Conservation (phyloP, 1,140 invertebrate species). For the Lasioglossum albipes region DNA sequence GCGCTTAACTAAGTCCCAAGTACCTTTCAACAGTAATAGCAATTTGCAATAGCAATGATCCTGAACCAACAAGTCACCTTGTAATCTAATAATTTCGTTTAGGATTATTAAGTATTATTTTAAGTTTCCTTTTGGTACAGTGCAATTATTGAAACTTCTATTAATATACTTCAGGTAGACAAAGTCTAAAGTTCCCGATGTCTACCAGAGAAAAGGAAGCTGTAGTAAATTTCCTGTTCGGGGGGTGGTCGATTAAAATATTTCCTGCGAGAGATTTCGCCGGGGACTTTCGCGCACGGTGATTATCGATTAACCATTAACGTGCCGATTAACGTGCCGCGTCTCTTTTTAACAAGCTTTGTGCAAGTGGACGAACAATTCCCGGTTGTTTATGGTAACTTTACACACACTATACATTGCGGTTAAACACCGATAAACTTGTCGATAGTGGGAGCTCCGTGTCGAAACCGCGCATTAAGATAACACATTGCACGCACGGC, state of each 20-base stretch:
- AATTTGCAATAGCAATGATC: too few species aligned
- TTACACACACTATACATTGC: not conserved
- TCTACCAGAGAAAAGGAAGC: too few species aligned
- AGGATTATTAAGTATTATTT: too few species aligned
- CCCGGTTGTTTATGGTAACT: conserved; percentile 22
- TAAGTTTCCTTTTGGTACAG: too few species aligned
- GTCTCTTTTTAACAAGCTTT: conserved; percentile 23
- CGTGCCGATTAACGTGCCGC: too few species aligned
- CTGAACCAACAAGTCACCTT: too few species aligned
- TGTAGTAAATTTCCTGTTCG: not conserved
- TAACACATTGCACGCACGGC: conserved; percentile 11
- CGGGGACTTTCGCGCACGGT: not conserved
- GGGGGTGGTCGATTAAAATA: not conserved
- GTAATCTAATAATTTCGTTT: too few species aligned
- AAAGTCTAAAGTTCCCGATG: too few species aligned
- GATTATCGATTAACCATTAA: conserved; percentile 21
- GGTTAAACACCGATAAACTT: conserved; percentile 41
- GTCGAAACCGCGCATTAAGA: conserved; percentile 32
- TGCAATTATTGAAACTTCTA: too few species aligned
- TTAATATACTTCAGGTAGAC: too few species aligned
- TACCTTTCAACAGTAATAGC: too few species aligned
- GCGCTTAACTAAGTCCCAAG: too few species aligned
- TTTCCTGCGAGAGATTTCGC: not conserved
- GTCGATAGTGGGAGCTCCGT: conserved; percentile 2
- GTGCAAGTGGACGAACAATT: conserved; percentile 21